phyloP scores from a whole-genome alignment of 2,113 vertebrate species.

The Rhodinocichla rosea region DNA sequence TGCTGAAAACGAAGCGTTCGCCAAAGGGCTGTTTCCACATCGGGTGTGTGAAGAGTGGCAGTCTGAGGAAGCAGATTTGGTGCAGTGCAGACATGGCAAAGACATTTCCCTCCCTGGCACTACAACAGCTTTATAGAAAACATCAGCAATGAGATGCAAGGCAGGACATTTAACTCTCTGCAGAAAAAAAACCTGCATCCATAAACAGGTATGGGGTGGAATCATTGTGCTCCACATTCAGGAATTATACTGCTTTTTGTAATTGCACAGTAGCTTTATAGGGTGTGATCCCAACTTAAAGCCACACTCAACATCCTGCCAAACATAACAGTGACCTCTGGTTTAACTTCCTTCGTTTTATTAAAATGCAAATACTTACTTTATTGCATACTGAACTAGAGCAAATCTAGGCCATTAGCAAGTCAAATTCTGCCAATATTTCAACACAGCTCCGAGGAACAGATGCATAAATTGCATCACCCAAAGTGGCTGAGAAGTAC shows the following conservation, averaged over 20 bases:
- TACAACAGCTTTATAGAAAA: background rate
- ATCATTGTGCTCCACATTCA: background rate
- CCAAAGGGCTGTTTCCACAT: background rate
- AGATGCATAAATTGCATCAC: background rate
- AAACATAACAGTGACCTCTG: background rate
- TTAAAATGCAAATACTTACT: slow-evolving; percentile 34
- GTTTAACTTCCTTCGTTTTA: background rate
- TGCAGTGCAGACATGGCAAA: background rate
- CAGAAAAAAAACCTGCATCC: background rate
- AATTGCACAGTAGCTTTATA: background rate
- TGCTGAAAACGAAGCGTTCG: background rate
- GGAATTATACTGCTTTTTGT: background rate
- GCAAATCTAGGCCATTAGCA: slow-evolving; percentile 2
- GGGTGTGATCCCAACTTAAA: background rate
- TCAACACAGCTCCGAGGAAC: background rate
- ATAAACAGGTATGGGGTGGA: background rate
- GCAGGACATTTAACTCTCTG: background rate
- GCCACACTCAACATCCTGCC: background rate
- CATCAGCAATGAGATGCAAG: background rate
- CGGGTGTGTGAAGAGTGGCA: background rate
- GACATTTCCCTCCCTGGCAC: background rate
- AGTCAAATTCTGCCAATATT: slow-evolving; percentile 32
- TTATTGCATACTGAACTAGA: background rate
- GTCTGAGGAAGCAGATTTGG: background rate
- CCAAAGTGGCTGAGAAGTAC: background rate